Evolutionary conservation across 2,888 invertebrate species (phyloP), one percentile per base, ranked within the genome.

Genomic region (Unio delphinus): DNA sequence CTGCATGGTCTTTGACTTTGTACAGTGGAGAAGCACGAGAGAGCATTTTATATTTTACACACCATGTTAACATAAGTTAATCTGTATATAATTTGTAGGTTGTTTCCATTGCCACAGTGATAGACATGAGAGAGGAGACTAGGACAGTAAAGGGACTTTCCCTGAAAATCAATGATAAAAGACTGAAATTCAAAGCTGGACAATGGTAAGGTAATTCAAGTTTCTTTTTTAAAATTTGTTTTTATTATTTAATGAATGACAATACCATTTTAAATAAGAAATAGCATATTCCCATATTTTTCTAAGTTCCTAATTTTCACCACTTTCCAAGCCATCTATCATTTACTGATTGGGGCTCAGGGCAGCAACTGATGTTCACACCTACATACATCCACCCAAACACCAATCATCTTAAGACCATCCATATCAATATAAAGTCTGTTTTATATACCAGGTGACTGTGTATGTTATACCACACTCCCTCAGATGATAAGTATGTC

Each of bases 121-220:
- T 77, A 54, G 82, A 81, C 26, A 75, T 88, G 57, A 72, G 73
- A 34, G 73, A 83, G 66, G 82, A 87, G 58, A 89, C 90, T 54
- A 73, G 79, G 23, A 83, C 87, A 11, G 89, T 90, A 45, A 87
- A 87, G 70, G 80, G 84, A n/a, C 70, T 90, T 5, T 80, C 74
- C 11, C 77, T 90, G n/a, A 76, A 80, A 60, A 79, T 89, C 8
- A 69, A 83, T 58, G 84, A 88, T 63, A 79, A 75, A n/a, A 65
- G 78, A 15, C 82, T 90, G 55, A 74, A 80, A 5, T 91, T 90
- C 78, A 89, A 89, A 71, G 88, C 91, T 67, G 91, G 91, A 23
- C 91, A 91, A 75, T 91, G 91, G 91, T 90, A 83, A 75, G 79
- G 73, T 26, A 57, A 23, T n/a, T 26, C 20, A 20, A 26, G n/a